Evolutionary conservation across 2,113 vertebrate species (phyloP).

Genomic region (Nannobrachium achirus): DNA sequence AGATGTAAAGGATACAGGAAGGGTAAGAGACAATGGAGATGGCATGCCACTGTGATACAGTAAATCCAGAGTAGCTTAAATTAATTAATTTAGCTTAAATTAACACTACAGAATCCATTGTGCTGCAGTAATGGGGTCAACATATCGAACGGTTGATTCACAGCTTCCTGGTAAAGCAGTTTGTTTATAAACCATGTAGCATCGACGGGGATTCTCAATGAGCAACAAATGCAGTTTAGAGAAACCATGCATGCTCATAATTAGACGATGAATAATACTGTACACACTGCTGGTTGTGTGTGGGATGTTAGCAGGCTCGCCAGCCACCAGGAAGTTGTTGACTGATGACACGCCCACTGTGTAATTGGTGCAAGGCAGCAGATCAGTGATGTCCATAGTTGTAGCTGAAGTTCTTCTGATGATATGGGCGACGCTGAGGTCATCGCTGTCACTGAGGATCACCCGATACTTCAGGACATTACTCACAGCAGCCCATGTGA

Average conservation of each 20-base stretch:
- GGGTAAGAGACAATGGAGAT: too few relatives aligned
- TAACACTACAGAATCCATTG: too few relatives aligned
- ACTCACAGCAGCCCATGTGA: conserved; percentile 66
- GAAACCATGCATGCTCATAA: too few relatives aligned
- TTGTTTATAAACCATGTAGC: background rate
- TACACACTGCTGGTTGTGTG: conserved; percentile 73
- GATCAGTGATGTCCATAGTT: conserved; percentile 55
- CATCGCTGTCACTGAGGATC: conserved; percentile 45
- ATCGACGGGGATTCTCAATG: too few relatives aligned
- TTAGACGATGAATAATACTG: conserved; percentile 56
- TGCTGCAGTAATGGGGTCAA: too few relatives aligned
- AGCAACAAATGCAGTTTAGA: too few relatives aligned
- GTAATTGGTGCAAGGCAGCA: conserved; percentile 77
- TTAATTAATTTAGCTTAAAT: too few relatives aligned
- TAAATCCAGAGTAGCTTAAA: too few relatives aligned
- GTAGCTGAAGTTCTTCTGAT: conserved; percentile 43
- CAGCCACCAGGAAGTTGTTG: conserved; percentile 71
- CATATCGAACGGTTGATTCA: too few relatives aligned
- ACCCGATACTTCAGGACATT: conserved; percentile 77
- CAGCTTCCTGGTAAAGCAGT: background rate
- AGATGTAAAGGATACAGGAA: too few relatives aligned
- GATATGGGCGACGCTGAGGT: conserved; percentile 7
- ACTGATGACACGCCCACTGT: conserved; percentile 76
- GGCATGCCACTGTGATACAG: too few relatives aligned
- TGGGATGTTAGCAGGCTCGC: conserved; percentile 64